phyloP scores from a whole-genome alignment of 2,888 invertebrate genomes.

The Papilio demoleus region DNA sequence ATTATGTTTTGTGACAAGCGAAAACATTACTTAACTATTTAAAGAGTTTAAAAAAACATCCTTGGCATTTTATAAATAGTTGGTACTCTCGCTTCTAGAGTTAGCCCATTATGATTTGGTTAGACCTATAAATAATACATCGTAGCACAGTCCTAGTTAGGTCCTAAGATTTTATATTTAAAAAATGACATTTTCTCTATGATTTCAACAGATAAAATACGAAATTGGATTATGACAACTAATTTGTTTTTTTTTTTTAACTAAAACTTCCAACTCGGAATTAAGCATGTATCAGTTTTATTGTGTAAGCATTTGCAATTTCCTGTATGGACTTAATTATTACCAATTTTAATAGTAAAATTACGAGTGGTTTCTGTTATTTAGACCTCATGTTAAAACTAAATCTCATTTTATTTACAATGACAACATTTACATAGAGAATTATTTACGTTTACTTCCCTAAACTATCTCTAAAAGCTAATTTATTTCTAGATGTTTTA shows the following conservation, averaged over 20 bases:
- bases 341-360: neutral
- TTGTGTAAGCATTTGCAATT: no score
- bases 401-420: conserved; percentile 36
- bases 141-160: neutral
- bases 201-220: no score
- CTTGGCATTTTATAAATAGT: neutral
- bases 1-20: neutral
- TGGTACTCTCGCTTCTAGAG: neutral
- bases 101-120: neutral
- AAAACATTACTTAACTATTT: neutral
- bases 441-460: conserved; percentile 28
- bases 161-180: neutral
- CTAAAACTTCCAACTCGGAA: no score
- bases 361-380: conserved; percentile 6
- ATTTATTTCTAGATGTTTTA: conserved; percentile 31
- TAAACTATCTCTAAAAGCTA: conserved; percentile 31
- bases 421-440: conserved; percentile 34
- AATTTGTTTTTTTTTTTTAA: neutral
- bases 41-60: neutral
- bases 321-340: no score
- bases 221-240: neutral
- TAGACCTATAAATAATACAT: neutral
- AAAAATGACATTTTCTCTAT: neutral
- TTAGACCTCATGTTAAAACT: conserved; percentile 27
- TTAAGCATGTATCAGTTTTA: no score